Evolutionary conservation across 1,140 invertebrate species (phyloP), one percentile per base, ranked within the genome.

Genomic region (Pinna nobilis): DNA sequence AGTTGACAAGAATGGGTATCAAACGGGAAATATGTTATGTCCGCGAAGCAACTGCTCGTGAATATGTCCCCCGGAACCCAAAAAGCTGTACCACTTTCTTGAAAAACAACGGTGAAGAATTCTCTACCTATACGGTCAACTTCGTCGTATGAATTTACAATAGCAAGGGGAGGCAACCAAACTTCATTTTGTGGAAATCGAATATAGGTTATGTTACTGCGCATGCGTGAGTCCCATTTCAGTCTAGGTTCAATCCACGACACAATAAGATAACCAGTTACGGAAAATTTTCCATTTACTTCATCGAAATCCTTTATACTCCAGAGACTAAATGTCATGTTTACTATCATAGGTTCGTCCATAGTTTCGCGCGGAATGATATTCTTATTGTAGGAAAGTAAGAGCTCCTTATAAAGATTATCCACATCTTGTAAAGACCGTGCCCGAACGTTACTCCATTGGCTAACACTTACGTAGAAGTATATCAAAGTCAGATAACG

Each of bases 241-340:
- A 74, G 25, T 20, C 53, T 70, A 25, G 51, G n/a, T 37, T 78
- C 76, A 4, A 20, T n/a, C 76, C 76, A 78, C 7, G 28, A 13
- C 3, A 78, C n/a, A 0, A 23, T 15, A 25, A 70, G 60, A 23
- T 59, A 41, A 0, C 60, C 76, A 6, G 33, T 47, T 18, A 74
- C 32, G 11, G 59, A 50, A n/a, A 77, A 59, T 70, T 73, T 69
- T 20, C 71, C 70, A 9, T 25, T 60, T 33, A 69, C 44, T 61
- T 77, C 70, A 37, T 77, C 61, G 23, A 70, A 73, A 20, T 74
- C 76, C 3, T 59, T 35, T 13, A 74, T 61, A n/a, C 30, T 61
- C n/a, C 51, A 32, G 7, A 74, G 33, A 15, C 37, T 15, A 33
- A 59, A 59, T 13, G 18, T 18, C n/a, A 32, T 20, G 3, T 4